Percentiles rank a stretch among this genome's conserved stretches.
These are phyloP conservation scores for Electrona antarctica DNA, from an alignment of 2,113 vertebrate genomes.

Conservation along the genomic window DNA sequence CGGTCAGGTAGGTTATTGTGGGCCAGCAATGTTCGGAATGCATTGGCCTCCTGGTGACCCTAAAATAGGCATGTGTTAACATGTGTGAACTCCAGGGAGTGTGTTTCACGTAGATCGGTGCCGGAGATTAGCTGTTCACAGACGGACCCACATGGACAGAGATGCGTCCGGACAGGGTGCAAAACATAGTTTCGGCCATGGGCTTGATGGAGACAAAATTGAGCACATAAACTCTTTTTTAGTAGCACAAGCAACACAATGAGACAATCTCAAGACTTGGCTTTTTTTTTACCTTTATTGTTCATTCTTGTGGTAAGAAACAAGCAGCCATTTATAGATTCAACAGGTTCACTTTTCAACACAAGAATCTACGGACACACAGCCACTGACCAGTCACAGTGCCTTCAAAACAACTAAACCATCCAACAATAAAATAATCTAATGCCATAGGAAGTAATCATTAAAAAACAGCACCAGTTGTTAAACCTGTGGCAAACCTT, in stretches of 20 bases:
- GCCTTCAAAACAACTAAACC: constrained; percentile 69
- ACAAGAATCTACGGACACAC: constrained; percentile 74
- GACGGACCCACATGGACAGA: no score
- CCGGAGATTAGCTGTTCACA: no score
- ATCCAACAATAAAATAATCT: constrained; percentile 67
- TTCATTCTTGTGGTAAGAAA: constrained; percentile 77
- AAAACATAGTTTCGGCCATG: no score
- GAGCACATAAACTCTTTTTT: neutral
- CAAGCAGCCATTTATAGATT: constrained; percentile 77
- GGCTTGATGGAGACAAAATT: no score
- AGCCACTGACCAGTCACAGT: constrained; percentile 71
- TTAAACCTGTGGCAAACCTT: constrained; percentile 50
- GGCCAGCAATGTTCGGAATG: no score
- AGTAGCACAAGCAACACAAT: neutral
- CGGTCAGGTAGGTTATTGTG: no score
- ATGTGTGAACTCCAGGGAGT: no score
- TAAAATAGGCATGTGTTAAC: no score
- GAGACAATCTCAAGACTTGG: neutral
- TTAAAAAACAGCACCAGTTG: constrained; percentile 73
- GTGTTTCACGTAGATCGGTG: no score
- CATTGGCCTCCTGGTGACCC: no score
- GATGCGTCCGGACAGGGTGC: no score
- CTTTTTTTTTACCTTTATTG: constrained; percentile 58
- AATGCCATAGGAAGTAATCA: constrained; percentile 37
- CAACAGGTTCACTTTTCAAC: constrained; percentile 76